phyloP scores from a whole-genome alignment of 2,888 invertebrate genomes.

The Leptinotarsa juncta region DNA sequence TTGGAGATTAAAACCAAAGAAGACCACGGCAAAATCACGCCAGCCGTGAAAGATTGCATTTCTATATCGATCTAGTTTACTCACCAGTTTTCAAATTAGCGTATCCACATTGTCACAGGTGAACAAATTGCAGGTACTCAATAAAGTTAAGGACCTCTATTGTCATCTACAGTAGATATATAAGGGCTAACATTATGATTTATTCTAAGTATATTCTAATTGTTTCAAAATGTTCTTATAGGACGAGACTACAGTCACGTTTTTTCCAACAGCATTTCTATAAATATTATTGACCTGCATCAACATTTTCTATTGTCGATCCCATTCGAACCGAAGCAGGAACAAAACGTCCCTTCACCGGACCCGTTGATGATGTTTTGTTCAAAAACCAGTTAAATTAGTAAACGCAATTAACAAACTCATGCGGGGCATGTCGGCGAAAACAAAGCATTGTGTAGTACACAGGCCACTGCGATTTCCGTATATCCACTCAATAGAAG shows the following conservation, averaged over 20 bases:
- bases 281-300: neutral
- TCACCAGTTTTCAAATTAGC: too few species aligned
- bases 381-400: slow-evolving; percentile 32
- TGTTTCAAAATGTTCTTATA: too few species aligned
- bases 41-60: too few species aligned
- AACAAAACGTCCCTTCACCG: neutral
- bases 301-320: neutral
- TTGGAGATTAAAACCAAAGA: too few species aligned
- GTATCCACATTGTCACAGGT: too few species aligned
- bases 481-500: slow-evolving; percentile 36
- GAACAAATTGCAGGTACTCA: too few species aligned
- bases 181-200: too few species aligned
- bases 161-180: too few species aligned
- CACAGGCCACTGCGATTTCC: slow-evolving; percentile 32
- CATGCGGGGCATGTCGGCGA: slow-evolving; percentile 26
- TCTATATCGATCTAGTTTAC: too few species aligned
- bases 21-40: too few species aligned
- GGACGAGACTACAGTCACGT: neutral
- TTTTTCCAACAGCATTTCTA: neutral
- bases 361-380: slow-evolving; percentile 25
- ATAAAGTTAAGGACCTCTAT: too few species aligned
- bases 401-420: slow-evolving; percentile 31
- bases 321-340: neutral
- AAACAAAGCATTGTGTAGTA: slow-evolving; percentile 32
- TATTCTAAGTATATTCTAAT: too few species aligned